These are phyloP conservation scores for Jaculus jaculus DNA, from an alignment of 2,113 vertebrate genomes.

Conservation along the genomic window DNA sequence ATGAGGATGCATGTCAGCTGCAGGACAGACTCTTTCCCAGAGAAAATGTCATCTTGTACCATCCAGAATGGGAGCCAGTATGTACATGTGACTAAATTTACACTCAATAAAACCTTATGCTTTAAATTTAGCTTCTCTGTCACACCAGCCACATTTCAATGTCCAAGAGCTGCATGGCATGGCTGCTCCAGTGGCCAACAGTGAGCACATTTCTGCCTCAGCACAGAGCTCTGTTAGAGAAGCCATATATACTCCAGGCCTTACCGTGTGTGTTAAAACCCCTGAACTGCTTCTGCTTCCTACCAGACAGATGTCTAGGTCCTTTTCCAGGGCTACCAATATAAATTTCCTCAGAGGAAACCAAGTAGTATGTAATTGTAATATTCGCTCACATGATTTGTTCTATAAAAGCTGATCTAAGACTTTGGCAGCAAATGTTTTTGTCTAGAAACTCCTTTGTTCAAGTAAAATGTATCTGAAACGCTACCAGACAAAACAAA, in stretches of 20 bases:
- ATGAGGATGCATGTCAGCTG: not conserved
- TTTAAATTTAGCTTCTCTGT: not conserved
- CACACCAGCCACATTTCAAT: not conserved
- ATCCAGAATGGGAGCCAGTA: not conserved
- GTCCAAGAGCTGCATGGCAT: not conserved
- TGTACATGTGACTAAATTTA: not conserved
- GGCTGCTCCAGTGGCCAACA: not conserved
- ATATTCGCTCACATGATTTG: not conserved
- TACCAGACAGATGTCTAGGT: not conserved
- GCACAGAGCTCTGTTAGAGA: not conserved
- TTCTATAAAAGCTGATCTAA: not conserved
- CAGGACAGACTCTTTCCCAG: not conserved
- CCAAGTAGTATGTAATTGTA: not conserved
- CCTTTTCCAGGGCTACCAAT: not conserved
- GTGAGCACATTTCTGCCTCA: not conserved
- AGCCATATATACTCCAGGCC: fast-evolving
- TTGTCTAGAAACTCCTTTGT: not conserved
- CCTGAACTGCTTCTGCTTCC: not conserved
- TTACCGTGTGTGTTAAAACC: not conserved
- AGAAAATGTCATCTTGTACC: not conserved
- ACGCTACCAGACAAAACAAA: not conserved
- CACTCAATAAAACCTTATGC: not conserved
- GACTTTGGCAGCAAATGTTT: not conserved
- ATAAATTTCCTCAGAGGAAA: not conserved
- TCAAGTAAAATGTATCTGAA: not conserved